Base-by-base conservation (phyloP, 1,140 invertebrate genomes). In the Oryzaephilus surinamensis region DNA sequence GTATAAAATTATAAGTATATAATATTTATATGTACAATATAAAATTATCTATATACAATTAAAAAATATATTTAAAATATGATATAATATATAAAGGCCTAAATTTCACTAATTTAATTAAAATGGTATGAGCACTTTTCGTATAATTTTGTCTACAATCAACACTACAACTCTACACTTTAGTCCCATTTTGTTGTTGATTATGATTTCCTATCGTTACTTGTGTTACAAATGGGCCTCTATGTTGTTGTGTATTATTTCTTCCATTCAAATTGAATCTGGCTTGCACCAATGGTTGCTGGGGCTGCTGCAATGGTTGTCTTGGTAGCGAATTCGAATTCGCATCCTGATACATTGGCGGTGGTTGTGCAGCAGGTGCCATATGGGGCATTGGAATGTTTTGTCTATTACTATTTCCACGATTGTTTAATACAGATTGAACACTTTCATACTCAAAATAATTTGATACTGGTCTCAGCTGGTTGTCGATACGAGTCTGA, bases 371-470 rank as follows among this genome's bases (percentile, higher is more conserved):
- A n/a, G n/a, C n/a, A n/a, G n/a, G n/a, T n/a, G n/a, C n/a, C n/a
- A 13, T 31, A 6, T 18, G 13, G 8, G 38, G 30, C 13, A 20
- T 15, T 30, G 10, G 24, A 3, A 37, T 19, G 17, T 36, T 36
- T n/a, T n/a, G n/a, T n/a, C n/a, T n/a, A n/a, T n/a, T n/a, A n/a
- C n/a, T 24, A 11, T 43, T 43, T 21, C 39, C 19, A 17, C 47
- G 41, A 16, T 39, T 46, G 39, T 61, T 57, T 37, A 72, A 55
- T 12, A 67, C 55, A 4, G 66, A 74, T 50, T 82, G 79, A 11
- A 82, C 74, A 45, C 72, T 82, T 57, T 87, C 84, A 60, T 87
- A 87, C 62, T 87, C 84, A 56, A 83, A 86, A 61, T 79, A 86
- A 61, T 83, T 86, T 44, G 81, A 84, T 37, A 81, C 73, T 8